Evolutionary conservation across 35 echinoderm and acorn worm genomes (phyloP).

Genomic region (Acanthaster planci): DNA sequence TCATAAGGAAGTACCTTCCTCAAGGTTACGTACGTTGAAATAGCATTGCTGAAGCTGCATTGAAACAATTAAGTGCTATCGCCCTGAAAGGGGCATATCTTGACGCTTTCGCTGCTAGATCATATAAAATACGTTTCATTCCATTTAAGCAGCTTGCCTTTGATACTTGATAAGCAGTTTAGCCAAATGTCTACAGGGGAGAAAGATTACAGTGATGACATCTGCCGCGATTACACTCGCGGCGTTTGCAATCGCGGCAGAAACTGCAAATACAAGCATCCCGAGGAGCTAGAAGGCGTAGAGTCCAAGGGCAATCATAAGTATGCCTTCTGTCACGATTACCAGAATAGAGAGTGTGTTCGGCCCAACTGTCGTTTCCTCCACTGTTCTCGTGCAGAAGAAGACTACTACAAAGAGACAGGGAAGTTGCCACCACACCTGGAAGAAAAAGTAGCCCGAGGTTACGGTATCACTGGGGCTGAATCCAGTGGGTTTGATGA

Average conservation of each 20-base stretch:
- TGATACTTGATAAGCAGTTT: neutral
- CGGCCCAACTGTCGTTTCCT: slow-evolving; percentile 89
- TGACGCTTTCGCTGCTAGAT: slow-evolving; percentile 7
- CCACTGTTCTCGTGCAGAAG: slow-evolving; percentile 79
- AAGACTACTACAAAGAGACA: slow-evolving; percentile 86
- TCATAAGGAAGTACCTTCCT: neutral
- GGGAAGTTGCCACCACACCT: slow-evolving; percentile 72
- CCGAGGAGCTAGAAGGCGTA: slow-evolving; percentile 68
- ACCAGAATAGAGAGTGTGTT: slow-evolving; percentile 83
- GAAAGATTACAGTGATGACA: slow-evolving; percentile 19
- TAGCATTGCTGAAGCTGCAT: slow-evolving; percentile 23
- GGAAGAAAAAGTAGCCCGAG: slow-evolving; percentile 34
- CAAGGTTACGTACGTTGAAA: slow-evolving; percentile 11
- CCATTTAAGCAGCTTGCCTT: too few species aligned
- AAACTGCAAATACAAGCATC: slow-evolving; percentile 91
- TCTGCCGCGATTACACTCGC: slow-evolving; percentile 96
- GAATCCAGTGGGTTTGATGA: slow-evolving; percentile 45
- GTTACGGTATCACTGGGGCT: neutral
- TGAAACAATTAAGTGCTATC: neutral
- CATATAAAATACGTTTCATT: neutral
- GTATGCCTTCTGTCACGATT: slow-evolving; percentile 91
- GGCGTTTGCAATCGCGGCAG: slow-evolving; percentile 93
- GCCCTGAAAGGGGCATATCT: neutral
- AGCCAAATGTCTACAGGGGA: slow-evolving; percentile 2
- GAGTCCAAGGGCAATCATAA: slow-evolving; percentile 27